Percentiles rank a stretch among this genome's conserved stretches.
phyloP scores from a whole-genome alignment of 2,888 invertebrate species.

The Drosophila macrospina region DNA sequence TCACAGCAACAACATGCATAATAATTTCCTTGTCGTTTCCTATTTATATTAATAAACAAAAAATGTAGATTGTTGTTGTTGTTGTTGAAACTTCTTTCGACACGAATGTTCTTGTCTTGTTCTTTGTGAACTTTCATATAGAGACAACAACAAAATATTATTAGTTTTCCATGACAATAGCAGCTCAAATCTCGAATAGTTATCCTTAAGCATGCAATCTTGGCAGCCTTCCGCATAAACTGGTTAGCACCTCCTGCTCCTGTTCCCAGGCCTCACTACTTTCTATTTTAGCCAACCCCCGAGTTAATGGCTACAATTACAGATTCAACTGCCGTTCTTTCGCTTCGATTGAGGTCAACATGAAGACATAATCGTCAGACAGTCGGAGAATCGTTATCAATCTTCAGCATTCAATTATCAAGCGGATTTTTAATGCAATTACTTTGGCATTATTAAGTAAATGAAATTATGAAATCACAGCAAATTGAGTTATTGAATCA shows the following conservation, averaged over 20 bases:
- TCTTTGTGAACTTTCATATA: constrained; percentile 34
- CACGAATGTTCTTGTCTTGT: constrained; percentile 53
- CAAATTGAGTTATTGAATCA: too few species aligned
- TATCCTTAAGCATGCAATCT: constrained; percentile 66
- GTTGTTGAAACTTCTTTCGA: constrained; percentile 75
- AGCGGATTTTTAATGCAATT: too few species aligned
- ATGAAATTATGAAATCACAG: too few species aligned
- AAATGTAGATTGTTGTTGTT: constrained; percentile 51
- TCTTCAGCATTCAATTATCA: too few species aligned
- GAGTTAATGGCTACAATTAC: constrained; percentile 20
- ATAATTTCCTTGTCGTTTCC: constrained; percentile 68
- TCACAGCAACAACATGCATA: constrained; percentile 54
- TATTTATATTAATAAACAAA: constrained; percentile 81
- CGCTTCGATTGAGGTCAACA: constrained; percentile 49
- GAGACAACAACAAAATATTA: constrained; percentile 43
- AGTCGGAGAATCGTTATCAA: too few species aligned
- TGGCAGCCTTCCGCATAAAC: neutral
- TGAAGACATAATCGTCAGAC: constrained; percentile 47
- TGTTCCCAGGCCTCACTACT: constrained; percentile 36
- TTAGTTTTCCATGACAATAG: constrained; percentile 43
- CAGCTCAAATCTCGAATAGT: constrained; percentile 41
- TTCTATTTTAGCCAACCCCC: constrained; percentile 44
- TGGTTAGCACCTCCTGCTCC: neutral
- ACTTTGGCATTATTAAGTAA: too few species aligned
- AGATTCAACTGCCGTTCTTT: neutral